Conservation (phyloP, 2,888 invertebrate species). For the Dromius quadrimaculatus region DNA sequence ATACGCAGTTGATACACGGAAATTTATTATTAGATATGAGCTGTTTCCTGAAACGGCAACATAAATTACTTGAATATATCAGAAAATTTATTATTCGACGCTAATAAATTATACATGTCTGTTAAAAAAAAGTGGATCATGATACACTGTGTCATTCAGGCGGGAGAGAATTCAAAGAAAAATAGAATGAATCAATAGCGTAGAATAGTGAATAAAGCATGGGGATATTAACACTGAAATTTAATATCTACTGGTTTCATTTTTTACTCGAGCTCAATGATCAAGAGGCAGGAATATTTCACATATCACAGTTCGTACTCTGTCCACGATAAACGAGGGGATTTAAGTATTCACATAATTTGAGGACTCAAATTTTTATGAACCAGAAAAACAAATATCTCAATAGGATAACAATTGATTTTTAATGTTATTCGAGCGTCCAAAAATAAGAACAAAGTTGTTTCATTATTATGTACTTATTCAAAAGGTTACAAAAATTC, state of each 20-base stretch:
- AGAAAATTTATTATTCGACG: constrained; percentile 28
- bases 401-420: too few relatives aligned
- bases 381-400: too few relatives aligned
- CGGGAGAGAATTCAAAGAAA: constrained; percentile 16
- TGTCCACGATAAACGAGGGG: background rate
- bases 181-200: background rate
- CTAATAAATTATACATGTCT: constrained; percentile 26
- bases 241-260: background rate
- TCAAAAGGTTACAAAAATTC: too few relatives aligned
- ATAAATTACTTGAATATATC: constrained; percentile 18
- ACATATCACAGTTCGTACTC: background rate
- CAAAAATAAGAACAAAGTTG: too few relatives aligned
- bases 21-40: constrained; percentile 28
- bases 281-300: too few relatives aligned
- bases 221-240: background rate
- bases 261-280: background rate
- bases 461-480: too few relatives aligned
- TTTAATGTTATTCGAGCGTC: too few relatives aligned
- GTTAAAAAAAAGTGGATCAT: constrained; percentile 29
- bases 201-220: background rate
- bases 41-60: background rate
- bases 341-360: background rate
- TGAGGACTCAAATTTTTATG: background rate
- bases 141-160: constrained; percentile 17
- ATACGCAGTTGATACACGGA: background rate